Base-by-base conservation (phyloP, 2,113 vertebrate species). In the Calcarius ornatus region DNA sequence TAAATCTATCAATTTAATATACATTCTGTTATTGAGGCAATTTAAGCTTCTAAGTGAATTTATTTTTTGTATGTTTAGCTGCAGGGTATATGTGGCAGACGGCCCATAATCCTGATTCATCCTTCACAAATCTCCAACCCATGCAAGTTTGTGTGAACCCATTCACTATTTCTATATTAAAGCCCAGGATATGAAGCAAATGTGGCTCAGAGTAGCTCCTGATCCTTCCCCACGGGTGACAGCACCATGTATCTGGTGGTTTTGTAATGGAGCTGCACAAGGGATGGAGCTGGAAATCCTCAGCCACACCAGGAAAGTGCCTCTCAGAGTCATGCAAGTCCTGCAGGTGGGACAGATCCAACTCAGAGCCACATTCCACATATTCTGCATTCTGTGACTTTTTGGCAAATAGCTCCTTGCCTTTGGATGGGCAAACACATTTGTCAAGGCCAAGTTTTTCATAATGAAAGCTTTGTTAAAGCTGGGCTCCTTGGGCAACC, bases 61-160 rank as follows among this genome's bases (percentile, higher is more conserved):
- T 72, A 81, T 45, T 69, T 65, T 84, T 93, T 91, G 66, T 3
- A 2, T 80, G 33, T 91, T 82, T 89, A 90, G 81, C 94, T 86
- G 66, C 50, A 82, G 71, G 85, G 54, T 68, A 42, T 61, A 40
- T 16, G 70, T 72, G 71, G 70, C 93, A 96, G 81, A 72, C 63
- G 94, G 81, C 75, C 63, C 88, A 45, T 73, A 88, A 88, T 81
- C 63, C 81, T 57, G 54, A 95, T 50, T 95, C 81, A 92, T 87
- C 78, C 59, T 54, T 71, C 51, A 48, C 78, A 88, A 77, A 93
- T 63, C 87, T 80, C 78, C 78, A 91, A 69, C 35, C 50, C 70
- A 19, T 64, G 53, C 43, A 65, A 76, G 70, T 60, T 89, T 30
- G 20, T 69, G 50, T 54, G 75, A 82, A 90, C 61, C 54, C 71